Conservation (phyloP, 2,113 vertebrate genomes). For the Anas platyrhynchos region DNA sequence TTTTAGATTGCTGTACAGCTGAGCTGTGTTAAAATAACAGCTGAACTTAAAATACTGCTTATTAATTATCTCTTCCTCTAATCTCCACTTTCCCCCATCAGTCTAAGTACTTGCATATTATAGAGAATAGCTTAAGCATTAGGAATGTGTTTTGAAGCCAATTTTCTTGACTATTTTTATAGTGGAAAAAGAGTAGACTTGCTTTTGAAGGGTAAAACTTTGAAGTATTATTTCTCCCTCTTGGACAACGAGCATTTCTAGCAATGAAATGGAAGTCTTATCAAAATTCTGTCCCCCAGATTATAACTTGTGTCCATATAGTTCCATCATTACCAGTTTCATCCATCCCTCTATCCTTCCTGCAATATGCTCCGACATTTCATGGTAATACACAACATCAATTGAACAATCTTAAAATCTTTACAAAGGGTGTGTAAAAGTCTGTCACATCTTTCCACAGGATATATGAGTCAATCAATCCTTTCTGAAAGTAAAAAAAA, state of each 20-base stretch:
- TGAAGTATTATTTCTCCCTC: not conserved
- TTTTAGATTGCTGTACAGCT: not conserved
- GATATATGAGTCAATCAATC: too few relatives aligned
- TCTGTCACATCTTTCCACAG: not conserved
- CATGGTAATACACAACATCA: not conserved
- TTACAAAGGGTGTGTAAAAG: not conserved
- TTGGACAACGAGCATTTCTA: not conserved
- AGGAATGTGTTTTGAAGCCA: slow-evolving; percentile 34
- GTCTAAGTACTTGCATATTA: not conserved
- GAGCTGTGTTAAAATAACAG: not conserved
- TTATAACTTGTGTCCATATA: not conserved
- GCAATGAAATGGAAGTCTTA: not conserved
- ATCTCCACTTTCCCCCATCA: not conserved
- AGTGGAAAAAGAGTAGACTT: not conserved
- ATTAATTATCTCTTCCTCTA: slow-evolving; percentile 36
- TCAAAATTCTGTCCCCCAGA: not conserved
- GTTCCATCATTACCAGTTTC: not conserved
- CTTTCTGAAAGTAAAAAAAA: not conserved
- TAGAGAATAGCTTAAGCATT: slow-evolving; percentile 2
- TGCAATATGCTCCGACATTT: not conserved
- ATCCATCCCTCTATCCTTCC: not conserved
- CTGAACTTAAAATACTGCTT: not conserved
- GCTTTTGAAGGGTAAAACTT: not conserved
- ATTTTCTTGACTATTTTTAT: not conserved
- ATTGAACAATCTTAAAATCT: not conserved